Base-by-base conservation (phyloP, 2,797 vertebrate species). In the Pteropus rufus region DNA sequence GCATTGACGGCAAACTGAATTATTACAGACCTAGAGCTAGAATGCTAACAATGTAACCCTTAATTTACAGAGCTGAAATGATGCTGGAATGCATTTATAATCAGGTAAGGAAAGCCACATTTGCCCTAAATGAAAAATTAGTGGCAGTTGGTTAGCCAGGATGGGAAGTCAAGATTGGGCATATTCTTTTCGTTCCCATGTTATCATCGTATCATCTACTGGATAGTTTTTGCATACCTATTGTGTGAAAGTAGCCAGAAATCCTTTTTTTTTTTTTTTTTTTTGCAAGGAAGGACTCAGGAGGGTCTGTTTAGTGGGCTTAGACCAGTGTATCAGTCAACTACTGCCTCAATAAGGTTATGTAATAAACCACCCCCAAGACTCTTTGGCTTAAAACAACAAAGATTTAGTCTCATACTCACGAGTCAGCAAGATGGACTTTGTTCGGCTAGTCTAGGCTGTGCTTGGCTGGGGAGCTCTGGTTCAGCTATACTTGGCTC, bases 51-150 rank as follows among this genome's bases (percentile, higher is more conserved):
- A 77, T 29, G 10, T 10, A 67, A 85, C 44, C 64, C 58, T 93
- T 82, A 26, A 80, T 31, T 69, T 69, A 34, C 89, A 36, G 54
- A 56, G 8, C 5, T 89, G 65, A 54, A n/a, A 58, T 76, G 36
- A 76, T 34, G 16, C 46, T 36, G 21, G 52, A 39, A 69, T 65
- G 34, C 36, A n/a, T 60, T 83, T 64, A 75, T 79, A 49, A 80
- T 67, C 19, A 56, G 46, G 36, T 15, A 58, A 44, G 29, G 58
- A 85, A 85, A 75, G 12, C 7, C 46, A n/a, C 21, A 29, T 75
- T 82, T 93, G n/a, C 46, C 76, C 14, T 77, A 24, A 34, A 80
- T 95, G 18, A 79, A 89, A 89, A 88, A 81, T 84, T 29, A 87
- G n/a, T 54, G 39, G 15, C 26, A 41, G 26, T 21, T 80, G 18